Conservation (phyloP, 2,797 vertebrate species). For the Gephyroberyx darwinii region DNA sequence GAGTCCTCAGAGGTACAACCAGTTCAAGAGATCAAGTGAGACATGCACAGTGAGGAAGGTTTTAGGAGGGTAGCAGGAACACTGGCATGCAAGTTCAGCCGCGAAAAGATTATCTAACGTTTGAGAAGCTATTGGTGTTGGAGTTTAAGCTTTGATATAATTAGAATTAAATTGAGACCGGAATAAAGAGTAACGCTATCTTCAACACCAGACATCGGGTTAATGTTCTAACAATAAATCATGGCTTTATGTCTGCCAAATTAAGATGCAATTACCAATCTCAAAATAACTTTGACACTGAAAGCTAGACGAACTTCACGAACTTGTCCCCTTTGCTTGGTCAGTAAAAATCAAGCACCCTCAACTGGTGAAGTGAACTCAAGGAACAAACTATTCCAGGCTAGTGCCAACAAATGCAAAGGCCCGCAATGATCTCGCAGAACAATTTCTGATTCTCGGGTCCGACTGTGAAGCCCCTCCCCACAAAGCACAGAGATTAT, state of each 20-base stretch:
- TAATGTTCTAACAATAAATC: not conserved
- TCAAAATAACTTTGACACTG: not conserved
- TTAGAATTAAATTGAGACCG: not conserved
- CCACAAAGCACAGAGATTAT: constrained; percentile 22
- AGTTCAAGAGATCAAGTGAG: constrained; percentile 61
- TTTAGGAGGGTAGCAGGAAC: not conserved
- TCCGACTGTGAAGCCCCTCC: constrained; percentile 15
- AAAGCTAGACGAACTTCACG: not conserved
- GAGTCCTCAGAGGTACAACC: constrained; percentile 47
- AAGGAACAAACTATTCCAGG: no score
- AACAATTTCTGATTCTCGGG: not conserved
- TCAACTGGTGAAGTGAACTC: not conserved
- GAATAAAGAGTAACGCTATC: not conserved
- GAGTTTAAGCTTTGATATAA: not conserved
- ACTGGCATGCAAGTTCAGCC: not conserved
- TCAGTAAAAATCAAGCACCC: not conserved
- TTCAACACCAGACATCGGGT: not conserved
- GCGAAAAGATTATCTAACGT: not conserved
- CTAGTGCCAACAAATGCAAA: not conserved
- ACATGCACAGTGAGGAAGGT: constrained; percentile 11
- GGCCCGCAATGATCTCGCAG: not conserved
- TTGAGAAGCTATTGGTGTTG: not conserved
- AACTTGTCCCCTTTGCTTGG: not conserved
- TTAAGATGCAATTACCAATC: not conserved
- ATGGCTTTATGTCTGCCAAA: not conserved